These are phyloP conservation scores for Zosterops japonicus DNA, from an alignment of 2,113 vertebrate genomes.

Conservation along the genomic window DNA sequence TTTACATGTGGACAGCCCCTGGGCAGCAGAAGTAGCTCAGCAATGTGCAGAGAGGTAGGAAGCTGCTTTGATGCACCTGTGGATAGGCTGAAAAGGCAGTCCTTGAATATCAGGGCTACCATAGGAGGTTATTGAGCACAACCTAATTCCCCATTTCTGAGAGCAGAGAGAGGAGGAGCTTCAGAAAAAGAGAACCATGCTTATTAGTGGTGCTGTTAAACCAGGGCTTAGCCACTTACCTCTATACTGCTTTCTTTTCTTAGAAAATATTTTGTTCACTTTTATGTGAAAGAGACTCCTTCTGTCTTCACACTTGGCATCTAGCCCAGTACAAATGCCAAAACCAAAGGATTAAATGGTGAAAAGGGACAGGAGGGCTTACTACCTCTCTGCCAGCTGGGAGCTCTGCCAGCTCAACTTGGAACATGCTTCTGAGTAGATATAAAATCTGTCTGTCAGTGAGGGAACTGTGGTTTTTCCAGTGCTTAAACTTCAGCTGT, in stretches of 20 bases:
- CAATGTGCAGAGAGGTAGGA: background rate
- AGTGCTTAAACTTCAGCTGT: slow-evolving; percentile 17
- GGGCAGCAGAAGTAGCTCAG: background rate
- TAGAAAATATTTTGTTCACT: background rate
- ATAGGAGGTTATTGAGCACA: background rate
- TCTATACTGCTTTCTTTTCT: background rate
- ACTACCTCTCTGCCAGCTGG: slow-evolving; percentile 32
- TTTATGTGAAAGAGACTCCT: slow-evolving; percentile 21
- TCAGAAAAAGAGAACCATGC: background rate
- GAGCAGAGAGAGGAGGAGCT: background rate
- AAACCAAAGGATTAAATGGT: slow-evolving; percentile 49
- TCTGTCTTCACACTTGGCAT: slow-evolving; percentile 32
- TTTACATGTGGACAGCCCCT: background rate
- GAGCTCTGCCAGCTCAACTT: background rate
- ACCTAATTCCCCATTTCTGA: background rate
- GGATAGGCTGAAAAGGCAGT: background rate
- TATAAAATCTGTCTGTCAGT: background rate
- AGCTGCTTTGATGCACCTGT: background rate
- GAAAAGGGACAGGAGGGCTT: slow-evolving; percentile 30
- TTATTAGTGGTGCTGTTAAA: slow-evolving; percentile 15
- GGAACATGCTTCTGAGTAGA: slow-evolving; percentile 9
- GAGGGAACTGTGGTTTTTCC: slow-evolving; percentile 11
- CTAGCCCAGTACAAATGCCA: slow-evolving; percentile 9
- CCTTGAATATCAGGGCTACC: background rate
- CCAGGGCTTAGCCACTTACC: background rate